Conservation (phyloP, 2,888 invertebrate species). For the Argynnis bischoffii region DNA sequence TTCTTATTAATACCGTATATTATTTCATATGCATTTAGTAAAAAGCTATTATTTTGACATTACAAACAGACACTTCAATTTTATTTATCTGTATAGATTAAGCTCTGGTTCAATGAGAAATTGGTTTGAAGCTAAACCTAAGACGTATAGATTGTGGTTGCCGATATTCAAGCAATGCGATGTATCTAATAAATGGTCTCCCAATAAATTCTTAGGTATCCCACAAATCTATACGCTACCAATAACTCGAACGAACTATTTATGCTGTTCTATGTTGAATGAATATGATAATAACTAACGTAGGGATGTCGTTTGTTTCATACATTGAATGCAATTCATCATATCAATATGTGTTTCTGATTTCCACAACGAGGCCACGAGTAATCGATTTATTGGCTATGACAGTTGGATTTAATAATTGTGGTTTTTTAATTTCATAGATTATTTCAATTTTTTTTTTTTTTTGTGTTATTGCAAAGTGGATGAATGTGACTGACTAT, state of each 20-base stretch:
- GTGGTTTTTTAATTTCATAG: neutral
- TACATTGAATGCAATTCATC: slow-evolving; percentile 4
- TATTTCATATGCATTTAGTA: too few relatives aligned
- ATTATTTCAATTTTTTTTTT: neutral
- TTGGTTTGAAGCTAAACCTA: neutral
- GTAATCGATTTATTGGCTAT: slow-evolving; percentile 7
- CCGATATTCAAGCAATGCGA: slow-evolving; percentile 5
- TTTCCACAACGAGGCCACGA: neutral
- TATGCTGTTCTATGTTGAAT: slow-evolving; percentile 7
- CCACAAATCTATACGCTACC: slow-evolving; percentile 6
- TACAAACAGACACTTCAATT: too few relatives aligned
- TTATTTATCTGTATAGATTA: too few relatives aligned
- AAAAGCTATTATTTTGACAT: too few relatives aligned
- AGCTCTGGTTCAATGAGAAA: neutral
- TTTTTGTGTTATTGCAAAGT: neutral
- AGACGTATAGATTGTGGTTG: slow-evolving; percentile 2
- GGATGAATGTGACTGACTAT: neutral
- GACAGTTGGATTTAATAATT: neutral
- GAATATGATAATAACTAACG: slow-evolving; percentile 21
- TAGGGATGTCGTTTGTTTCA: slow-evolving; percentile 10
- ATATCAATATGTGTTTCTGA: neutral
- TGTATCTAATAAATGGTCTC: slow-evolving; percentile 4
- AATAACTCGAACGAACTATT: slow-evolving; percentile 15
- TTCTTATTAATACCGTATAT: too few relatives aligned
- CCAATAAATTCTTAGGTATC: slow-evolving; percentile 19